Evolutionary conservation across 2,888 invertebrate genomes (phyloP), one percentile per base, ranked within the genome.

Genomic region (Diarsia brunnea): DNA sequence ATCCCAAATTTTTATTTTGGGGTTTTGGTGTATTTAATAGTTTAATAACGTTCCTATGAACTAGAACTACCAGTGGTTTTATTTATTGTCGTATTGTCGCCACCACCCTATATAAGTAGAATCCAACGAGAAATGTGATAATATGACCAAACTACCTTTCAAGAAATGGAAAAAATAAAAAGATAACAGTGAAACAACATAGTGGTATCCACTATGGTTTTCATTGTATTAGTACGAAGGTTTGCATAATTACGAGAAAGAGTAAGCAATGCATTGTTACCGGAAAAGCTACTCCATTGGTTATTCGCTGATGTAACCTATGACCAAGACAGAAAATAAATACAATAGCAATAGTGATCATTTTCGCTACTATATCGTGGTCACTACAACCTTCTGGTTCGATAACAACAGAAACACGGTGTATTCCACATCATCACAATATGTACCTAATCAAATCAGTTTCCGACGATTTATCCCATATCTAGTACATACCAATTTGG

Each of bases 391-490:
- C 8, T 55, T 69, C 10, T 69, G 63, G 69, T 75, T 79, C 45
- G 12, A 68, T 68, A 68, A 73, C 45, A 68, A 64, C 69, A 78
- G 31, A 61, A 47, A 74, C 43, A 45, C 53, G 4, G 14, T 60
- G 16, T 45, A 21, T 31, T 64, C 24, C 8, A 69, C 24, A 60
- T 5, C 55, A 55, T 24, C 61, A 38, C 11, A 31, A 31, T 31
- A 21, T 69, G 73, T 67, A 69, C 71, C 60, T 14, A 66, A 73
- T 65, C 21, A 45, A 47, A 72, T 69, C 67, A 51, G 67, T 53
- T 78, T 83, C 74, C 72, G 68, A 63, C 75, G 21, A 31, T 68
- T 60, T 64, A 74, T 76, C 60, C 71, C 53, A 65, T 69, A 66
- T 64, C 47, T 49, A 55, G 61, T 60, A 60, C 27, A 8, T 21